A percentile compares a stretch with the other conserved stretches of the same genome.
These are phyloP conservation scores for Capra hircus DNA, from an alignment of 2,113 vertebrate genomes.

Conservation along the genomic window DNA sequence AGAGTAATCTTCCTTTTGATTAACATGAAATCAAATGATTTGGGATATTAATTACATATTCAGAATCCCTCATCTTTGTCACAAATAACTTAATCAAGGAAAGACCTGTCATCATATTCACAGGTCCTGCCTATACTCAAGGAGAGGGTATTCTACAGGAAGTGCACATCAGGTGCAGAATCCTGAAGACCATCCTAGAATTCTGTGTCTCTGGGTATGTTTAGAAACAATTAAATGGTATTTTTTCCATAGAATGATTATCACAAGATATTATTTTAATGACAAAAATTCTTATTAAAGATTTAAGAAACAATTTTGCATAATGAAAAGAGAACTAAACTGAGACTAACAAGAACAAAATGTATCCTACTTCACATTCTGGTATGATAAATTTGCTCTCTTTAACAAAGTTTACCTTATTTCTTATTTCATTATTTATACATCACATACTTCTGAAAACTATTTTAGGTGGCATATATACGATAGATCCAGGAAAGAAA, in stretches of 20 bases:
- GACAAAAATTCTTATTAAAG: background rate
- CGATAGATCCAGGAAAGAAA: background rate
- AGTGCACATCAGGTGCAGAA: background rate
- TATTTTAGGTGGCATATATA: background rate
- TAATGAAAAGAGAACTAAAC: background rate
- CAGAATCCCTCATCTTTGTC: background rate
- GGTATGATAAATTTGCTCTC: background rate
- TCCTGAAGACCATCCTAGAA: background rate
- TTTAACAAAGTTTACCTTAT: background rate
- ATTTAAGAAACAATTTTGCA: background rate
- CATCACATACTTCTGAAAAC: background rate
- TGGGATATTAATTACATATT: background rate
- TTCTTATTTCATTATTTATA: background rate
- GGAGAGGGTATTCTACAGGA: background rate
- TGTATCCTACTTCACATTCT: background rate
- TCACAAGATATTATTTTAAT: background rate
- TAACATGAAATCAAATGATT: background rate
- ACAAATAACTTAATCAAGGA: background rate
- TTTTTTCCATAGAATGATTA: background rate
- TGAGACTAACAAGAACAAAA: background rate
- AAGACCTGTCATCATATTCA: background rate
- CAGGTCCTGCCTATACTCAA: background rate
- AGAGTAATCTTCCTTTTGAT: background rate
- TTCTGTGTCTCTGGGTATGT: background rate
- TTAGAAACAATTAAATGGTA: background rate